phyloP scores from a whole-genome alignment of 2,888 invertebrate species.

The Cephus pygmeus region DNA sequence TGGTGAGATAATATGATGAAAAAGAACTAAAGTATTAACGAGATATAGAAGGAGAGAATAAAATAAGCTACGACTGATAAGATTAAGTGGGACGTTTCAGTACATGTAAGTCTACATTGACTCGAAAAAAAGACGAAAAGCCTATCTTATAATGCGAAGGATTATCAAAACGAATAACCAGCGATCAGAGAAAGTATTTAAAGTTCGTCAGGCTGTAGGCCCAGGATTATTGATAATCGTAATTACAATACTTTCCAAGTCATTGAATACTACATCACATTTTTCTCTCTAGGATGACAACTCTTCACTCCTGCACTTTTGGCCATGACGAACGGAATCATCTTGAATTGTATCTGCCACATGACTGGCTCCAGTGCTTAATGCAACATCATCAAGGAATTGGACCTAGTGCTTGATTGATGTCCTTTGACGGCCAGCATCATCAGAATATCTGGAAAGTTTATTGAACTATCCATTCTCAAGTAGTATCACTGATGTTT shows the following conservation, averaged over 20 bases:
- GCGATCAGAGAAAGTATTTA: neutral
- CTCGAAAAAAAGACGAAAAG: neutral
- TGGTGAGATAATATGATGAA: too few species aligned
- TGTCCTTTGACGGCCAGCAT: neutral
- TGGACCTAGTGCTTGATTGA: neutral
- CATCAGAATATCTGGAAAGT: neutral
- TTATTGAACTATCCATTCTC: neutral
- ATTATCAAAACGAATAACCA: neutral
- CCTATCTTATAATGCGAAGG: neutral
- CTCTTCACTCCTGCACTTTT: conserved; percentile 30
- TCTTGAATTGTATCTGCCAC: conserved; percentile 37
- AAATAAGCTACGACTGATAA: too few species aligned
- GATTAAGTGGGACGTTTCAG: too few species aligned
- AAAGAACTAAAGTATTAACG: too few species aligned
- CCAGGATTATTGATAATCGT: neutral
- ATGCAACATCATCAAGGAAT: neutral
- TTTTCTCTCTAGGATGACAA: conserved; percentile 52
- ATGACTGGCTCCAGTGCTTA: conserved; percentile 41
- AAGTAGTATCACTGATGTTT: neutral
- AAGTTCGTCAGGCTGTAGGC: too few species aligned
- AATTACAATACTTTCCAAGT: neutral
- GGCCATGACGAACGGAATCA: conserved; percentile 25
- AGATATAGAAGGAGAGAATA: too few species aligned
- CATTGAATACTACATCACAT: conserved; percentile 22
- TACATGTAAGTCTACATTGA: too few species aligned